Evolutionary conservation across 2,888 invertebrate species (phyloP).

Genomic region (Stictocephala bisonia): DNA sequence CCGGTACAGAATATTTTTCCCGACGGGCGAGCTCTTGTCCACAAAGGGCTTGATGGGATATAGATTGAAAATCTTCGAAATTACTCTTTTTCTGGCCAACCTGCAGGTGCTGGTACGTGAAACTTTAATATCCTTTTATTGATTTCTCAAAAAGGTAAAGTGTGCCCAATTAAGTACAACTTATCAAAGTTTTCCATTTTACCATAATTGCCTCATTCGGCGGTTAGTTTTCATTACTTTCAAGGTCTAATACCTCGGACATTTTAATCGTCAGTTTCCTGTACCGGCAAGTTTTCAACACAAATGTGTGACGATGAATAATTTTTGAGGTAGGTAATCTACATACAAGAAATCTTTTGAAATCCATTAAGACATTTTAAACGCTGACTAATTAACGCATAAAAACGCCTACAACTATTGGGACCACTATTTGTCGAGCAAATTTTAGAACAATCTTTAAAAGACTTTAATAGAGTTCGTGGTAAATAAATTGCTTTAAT

Average conservation of each 20-base stretch:
- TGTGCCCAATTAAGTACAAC: too few species aligned
- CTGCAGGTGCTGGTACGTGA: conserved; percentile 23
- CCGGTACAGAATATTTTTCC: conserved; percentile 28
- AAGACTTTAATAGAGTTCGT: too few species aligned
- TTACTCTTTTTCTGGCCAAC: conserved; percentile 39
- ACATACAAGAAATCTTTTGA: too few species aligned
- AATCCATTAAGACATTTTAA: too few species aligned
- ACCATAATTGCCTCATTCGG: not conserved
- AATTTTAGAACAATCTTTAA: too few species aligned
- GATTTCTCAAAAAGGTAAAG: conserved; percentile 29
- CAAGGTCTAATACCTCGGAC: not conserved
- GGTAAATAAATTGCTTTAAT: too few species aligned
- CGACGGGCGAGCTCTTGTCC: conserved; percentile 32
- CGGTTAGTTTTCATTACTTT: conserved; percentile 18
- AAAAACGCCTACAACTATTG: too few species aligned
- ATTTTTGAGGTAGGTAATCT: too few species aligned
- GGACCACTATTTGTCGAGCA: too few species aligned
- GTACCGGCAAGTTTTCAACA: not conserved
- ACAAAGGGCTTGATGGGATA: conserved; percentile 20
- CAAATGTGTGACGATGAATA: too few species aligned
- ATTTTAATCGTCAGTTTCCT: not conserved
- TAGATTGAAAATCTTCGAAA: conserved; percentile 39
- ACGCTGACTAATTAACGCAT: too few species aligned
- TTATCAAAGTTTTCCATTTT: not conserved
- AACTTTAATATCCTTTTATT: conserved; percentile 32